Percentiles rank a stretch among this genome's conserved stretches.
Conservation (phyloP, 2,797 vertebrate species). For the Iguana delicatissima region DNA sequence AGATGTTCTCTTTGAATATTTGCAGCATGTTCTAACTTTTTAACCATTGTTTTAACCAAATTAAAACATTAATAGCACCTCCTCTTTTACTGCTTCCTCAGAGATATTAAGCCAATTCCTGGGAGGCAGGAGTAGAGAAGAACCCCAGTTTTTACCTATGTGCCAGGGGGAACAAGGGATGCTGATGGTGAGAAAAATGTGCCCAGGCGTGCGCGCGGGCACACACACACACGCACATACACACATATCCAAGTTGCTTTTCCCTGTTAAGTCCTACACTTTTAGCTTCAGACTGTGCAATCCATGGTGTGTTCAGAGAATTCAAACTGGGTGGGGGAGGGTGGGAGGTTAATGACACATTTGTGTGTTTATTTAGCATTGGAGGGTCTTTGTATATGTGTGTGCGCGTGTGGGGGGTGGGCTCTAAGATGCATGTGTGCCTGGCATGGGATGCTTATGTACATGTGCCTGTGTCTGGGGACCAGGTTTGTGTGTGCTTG, state of each 20-base stretch:
- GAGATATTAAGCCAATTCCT: slow-evolving; percentile 5
- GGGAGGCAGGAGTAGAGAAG: neutral
- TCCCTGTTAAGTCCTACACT: no score
- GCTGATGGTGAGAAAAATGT: neutral
- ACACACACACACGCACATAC: no score
- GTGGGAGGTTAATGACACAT: neutral
- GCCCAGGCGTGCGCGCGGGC: neutral
- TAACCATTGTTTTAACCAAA: slow-evolving; percentile 35
- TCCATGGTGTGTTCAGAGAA: neutral
- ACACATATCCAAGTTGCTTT: no score
- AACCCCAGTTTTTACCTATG: neutral
- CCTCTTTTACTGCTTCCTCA: slow-evolving; percentile 8
- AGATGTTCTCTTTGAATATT: neutral
- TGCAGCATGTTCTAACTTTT: slow-evolving; percentile 26
- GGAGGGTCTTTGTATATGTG: slow-evolving; percentile 7
- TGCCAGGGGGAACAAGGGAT: neutral
- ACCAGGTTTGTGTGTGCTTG: neutral
- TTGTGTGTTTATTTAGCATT: slow-evolving; percentile 20
- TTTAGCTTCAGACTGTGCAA: neutral
- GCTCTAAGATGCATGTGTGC: neutral
- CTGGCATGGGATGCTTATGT: neutral
- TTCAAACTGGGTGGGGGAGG: neutral
- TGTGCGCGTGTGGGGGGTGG: neutral
- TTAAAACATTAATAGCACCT: slow-evolving; percentile 40
- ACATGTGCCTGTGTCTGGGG: neutral